Evolutionary conservation across 2,888 invertebrate species (phyloP).

Genomic region (Oxyteleia sp.): DNA sequence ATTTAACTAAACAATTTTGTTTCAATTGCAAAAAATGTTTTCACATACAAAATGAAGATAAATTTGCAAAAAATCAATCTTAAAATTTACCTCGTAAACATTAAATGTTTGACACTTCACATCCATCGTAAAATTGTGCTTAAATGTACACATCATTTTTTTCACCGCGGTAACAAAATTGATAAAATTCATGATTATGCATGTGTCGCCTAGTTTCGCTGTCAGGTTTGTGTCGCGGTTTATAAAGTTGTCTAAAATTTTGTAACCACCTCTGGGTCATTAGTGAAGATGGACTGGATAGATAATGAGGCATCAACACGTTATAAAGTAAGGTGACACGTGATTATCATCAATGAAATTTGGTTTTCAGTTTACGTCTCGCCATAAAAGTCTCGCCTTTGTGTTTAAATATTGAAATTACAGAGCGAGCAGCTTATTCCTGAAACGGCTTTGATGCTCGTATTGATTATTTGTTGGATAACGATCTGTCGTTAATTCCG

Average conservation of each 20-base stretch:
- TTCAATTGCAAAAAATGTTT: no score
- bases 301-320: slow-evolving; percentile 37
- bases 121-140: no score
- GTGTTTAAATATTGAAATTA: slow-evolving; percentile 57
- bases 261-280: slow-evolving; percentile 40
- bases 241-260: slow-evolving; percentile 33
- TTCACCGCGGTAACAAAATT: no score
- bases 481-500: slow-evolving; percentile 43
- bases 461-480: slow-evolving; percentile 31
- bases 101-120: no score
- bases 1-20: no score
- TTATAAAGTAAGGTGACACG: slow-evolving; percentile 36
- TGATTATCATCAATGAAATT: slow-evolving; percentile 38
- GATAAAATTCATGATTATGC: slow-evolving; percentile 19
- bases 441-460: slow-evolving; percentile 1
- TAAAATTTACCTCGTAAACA: no score
- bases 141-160: no score
- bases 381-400: slow-evolving; percentile 32
- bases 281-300: slow-evolving; percentile 51
- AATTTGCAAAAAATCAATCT: no score
- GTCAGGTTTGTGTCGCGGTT: slow-evolving; percentile 37
- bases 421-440: slow-evolving; percentile 21
- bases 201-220: slow-evolving; percentile 10
- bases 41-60: no score
- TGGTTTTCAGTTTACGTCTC: slow-evolving; percentile 16